These are phyloP conservation scores for Ernsta delagoae DNA, from an alignment of 2,888 invertebrate species.

Conservation along the genomic window DNA sequence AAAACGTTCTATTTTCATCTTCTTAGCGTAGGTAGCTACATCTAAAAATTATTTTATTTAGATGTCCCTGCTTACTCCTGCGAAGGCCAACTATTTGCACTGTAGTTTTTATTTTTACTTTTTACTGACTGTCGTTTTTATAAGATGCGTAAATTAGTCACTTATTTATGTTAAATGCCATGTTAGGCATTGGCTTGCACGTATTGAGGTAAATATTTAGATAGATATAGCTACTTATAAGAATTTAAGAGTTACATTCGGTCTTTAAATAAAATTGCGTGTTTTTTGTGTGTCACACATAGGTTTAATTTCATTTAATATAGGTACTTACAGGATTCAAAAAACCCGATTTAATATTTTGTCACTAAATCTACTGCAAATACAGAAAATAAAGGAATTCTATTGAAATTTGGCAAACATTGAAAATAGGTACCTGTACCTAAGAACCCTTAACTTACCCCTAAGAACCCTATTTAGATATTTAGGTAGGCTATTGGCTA, in stretches of 20 bases:
- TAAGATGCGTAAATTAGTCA: constrained; percentile 20
- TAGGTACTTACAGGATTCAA: too few species aligned
- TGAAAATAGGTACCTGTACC: too few species aligned
- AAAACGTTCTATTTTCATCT: constrained; percentile 59
- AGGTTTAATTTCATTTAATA: too few species aligned
- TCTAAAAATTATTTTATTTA: constrained; percentile 52
- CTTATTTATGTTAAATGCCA: constrained; percentile 19
- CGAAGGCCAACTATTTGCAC: constrained; percentile 37
- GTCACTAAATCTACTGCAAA: too few species aligned
- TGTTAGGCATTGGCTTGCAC: constrained; percentile 3
- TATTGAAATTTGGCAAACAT: too few species aligned
- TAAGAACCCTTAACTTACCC: too few species aligned
- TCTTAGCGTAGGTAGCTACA: constrained; percentile 56
- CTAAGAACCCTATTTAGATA: too few species aligned
- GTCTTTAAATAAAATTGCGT: neutral
- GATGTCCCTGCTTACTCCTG: constrained; percentile 12
- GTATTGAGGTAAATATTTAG: neutral
- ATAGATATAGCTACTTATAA: too few species aligned
- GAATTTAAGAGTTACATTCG: neutral
- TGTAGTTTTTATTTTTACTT: constrained; percentile 44
- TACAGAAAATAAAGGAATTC: too few species aligned
- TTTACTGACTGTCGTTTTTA: constrained; percentile 14
- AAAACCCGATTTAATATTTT: too few species aligned
- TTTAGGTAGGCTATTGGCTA: too few species aligned
- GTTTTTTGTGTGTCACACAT: too few species aligned